phyloP scores from a whole-genome alignment of 2,113 vertebrate genomes.

The Ceratotherium simum region DNA sequence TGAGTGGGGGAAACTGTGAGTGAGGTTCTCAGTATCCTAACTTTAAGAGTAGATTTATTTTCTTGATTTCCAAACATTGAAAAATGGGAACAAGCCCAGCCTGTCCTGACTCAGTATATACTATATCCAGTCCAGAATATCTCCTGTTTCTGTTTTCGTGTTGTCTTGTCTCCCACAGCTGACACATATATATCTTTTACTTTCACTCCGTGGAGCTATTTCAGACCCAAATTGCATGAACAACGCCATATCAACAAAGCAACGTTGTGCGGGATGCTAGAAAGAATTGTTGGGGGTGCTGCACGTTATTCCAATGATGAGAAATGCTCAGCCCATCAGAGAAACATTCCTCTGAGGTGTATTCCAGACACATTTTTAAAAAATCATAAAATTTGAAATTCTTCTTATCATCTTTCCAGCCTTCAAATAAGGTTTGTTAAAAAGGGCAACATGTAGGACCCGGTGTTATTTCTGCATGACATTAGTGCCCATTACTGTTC shows the following conservation, averaged over 20 bases:
- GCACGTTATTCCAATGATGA: not conserved
- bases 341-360: not conserved
- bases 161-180: not conserved
- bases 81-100: not conserved
- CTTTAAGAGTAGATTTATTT: not conserved
- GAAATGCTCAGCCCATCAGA: not conserved
- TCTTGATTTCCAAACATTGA: not conserved
- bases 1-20: not conserved
- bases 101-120: not conserved
- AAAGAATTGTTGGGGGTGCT: not conserved
- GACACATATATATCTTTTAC: not conserved
- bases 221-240: not conserved
- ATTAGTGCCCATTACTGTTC: constrained; percentile 81
- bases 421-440: not conserved
- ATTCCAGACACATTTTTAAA: not conserved
- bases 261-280: not conserved
- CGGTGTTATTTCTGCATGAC: constrained; percentile 83
- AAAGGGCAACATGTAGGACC: constrained; percentile 3
- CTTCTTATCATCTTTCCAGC: not conserved
- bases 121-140: not conserved
- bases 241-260: not conserved
- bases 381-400: constrained; percentile 38
- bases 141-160: not conserved
- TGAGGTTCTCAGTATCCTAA: not conserved
- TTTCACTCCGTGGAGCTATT: not conserved